phyloP scores from a whole-genome alignment of 2,113 vertebrate genomes.

The Nothocercus nigrocapillus region DNA sequence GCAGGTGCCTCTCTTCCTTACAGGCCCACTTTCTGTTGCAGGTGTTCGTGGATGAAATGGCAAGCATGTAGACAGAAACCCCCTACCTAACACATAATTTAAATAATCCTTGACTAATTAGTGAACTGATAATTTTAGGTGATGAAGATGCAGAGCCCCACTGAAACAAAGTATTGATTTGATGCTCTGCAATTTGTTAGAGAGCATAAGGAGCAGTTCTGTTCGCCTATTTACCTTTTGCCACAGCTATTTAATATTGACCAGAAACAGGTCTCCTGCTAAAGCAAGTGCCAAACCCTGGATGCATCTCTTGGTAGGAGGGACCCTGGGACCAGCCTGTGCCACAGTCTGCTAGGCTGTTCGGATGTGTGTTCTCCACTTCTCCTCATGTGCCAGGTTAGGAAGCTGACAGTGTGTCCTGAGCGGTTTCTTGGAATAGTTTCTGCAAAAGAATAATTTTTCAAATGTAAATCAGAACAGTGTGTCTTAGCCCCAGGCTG shows the following conservation, averaged over 20 bases:
- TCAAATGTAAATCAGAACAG: not conserved
- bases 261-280: not conserved
- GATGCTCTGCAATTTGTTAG: slow-evolving; percentile 36
- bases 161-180: slow-evolving; percentile 42
- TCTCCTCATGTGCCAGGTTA: not conserved
- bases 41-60: not conserved
- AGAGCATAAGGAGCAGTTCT: slow-evolving; percentile 7
- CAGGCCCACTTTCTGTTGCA: not conserved
- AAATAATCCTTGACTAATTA: slow-evolving; percentile 60
- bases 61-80: not conserved
- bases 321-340: not conserved
- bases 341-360: not conserved
- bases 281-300: not conserved
- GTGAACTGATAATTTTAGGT: slow-evolving; percentile 55
- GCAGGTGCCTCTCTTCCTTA: not conserved
- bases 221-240: slow-evolving; percentile 4
- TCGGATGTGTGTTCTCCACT: not conserved
- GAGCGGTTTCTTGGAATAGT: not conserved
- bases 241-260: slow-evolving; percentile 45
- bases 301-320: not conserved
- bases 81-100: slow-evolving; percentile 11
- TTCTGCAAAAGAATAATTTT: not conserved
- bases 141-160: not conserved
- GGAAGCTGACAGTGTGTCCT: not conserved
- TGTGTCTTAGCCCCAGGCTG: not conserved